A percentile compares a stretch with the other conserved stretches of the same genome.
phyloP scores from a whole-genome alignment of 2,113 vertebrate species.

The Columba livia region DNA sequence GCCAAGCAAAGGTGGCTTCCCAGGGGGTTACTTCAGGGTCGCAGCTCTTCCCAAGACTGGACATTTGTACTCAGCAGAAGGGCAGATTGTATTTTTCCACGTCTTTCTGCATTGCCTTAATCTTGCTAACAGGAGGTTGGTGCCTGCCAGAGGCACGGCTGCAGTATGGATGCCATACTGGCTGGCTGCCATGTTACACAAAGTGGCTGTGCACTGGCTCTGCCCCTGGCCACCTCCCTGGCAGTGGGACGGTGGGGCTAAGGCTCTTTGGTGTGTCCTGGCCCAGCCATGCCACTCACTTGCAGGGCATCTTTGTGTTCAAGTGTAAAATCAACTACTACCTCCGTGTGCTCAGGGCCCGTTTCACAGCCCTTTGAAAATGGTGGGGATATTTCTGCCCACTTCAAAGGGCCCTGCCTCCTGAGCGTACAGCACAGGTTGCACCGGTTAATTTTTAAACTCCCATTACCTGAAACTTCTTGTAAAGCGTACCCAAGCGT shows the following conservation, averaged over 20 bases:
- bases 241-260: fast-evolving
- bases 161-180: not conserved
- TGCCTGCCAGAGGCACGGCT: not conserved
- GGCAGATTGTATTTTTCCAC: not conserved
- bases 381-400: not conserved
- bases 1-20: not conserved
- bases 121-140: not conserved
- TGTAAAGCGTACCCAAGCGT: slow-evolving; percentile 7
- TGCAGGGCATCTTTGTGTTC: fast-evolving
- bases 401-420: slow-evolving; percentile 46
- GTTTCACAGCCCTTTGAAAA: slow-evolving; percentile 15
- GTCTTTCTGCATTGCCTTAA: not conserved
- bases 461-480: slow-evolving; percentile 14
- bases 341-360: not conserved
- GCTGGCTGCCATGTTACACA: not conserved
- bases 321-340: not conserved
- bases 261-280: fast-evolving
- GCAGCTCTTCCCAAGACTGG: not conserved
- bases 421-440: not conserved
- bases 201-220: fast-evolving
- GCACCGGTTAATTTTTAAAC: slow-evolving; percentile 64
- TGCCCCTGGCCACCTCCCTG: fast-evolving
- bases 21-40: not conserved
- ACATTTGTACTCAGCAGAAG: not conserved
- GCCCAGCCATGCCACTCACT: fast-evolving